A percentile compares a stretch with the other conserved stretches of the same genome.
These are phyloP conservation scores for Ylistrum balloti DNA, from an alignment of 1,140 invertebrate genomes.

Conservation along the genomic window DNA sequence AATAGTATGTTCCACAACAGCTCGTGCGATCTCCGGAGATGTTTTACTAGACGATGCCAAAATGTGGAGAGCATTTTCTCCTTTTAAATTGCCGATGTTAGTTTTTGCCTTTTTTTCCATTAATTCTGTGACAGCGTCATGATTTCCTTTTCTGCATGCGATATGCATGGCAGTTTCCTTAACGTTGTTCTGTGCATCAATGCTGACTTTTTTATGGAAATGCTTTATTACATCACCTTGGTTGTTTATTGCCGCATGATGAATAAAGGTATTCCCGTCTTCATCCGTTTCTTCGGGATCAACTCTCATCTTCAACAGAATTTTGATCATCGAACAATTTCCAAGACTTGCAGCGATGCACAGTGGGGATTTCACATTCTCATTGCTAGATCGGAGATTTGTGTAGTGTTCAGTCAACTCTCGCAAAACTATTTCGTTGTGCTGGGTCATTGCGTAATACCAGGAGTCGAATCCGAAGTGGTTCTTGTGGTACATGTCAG, in stretches of 20 bases:
- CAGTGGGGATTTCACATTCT: slow-evolving; percentile 62
- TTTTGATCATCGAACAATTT: slow-evolving; percentile 69
- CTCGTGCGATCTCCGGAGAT: slow-evolving; percentile 67
- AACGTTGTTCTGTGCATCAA: slow-evolving; percentile 72
- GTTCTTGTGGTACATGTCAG: slow-evolving; percentile 72
- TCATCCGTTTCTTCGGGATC: slow-evolving; percentile 80
- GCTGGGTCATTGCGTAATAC: slow-evolving; percentile 72
- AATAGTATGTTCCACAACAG: slow-evolving; percentile 74
- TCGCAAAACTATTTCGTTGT: slow-evolving; percentile 66
- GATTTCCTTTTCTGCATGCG: slow-evolving; percentile 77
- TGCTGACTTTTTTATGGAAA: slow-evolving; percentile 74
- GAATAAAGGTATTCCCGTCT: slow-evolving; percentile 83
- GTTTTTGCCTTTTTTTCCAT: slow-evolving; percentile 73
- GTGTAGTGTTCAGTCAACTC: slow-evolving; percentile 50
- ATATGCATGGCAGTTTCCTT: slow-evolving; percentile 81
- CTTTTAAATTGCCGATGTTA: slow-evolving; percentile 72
- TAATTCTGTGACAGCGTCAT: slow-evolving; percentile 72
- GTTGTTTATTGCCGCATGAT: slow-evolving; percentile 85
- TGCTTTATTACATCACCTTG: slow-evolving; percentile 82
- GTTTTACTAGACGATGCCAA: slow-evolving; percentile 70
- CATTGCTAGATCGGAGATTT: background rate
- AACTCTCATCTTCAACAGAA: slow-evolving; percentile 72
- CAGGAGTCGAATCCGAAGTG: slow-evolving; percentile 74
- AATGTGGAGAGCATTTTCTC: slow-evolving; percentile 76
- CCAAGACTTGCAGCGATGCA: slow-evolving; percentile 72